phyloP scores from a whole-genome alignment of 2,113 vertebrate genomes.

The Chunga burmeisteri region DNA sequence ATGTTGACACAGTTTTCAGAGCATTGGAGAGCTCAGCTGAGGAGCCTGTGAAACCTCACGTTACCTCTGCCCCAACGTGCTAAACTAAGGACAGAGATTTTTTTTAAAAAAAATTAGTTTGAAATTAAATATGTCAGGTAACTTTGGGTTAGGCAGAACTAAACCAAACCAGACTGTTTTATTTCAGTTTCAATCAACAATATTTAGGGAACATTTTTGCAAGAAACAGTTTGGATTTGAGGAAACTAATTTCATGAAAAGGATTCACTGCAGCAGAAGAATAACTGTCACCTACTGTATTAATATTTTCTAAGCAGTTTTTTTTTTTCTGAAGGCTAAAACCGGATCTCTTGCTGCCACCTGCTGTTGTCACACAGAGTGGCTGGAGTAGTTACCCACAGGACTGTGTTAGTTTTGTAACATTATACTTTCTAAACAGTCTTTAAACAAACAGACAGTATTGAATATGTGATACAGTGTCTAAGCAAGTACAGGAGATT shows the following conservation, averaged over 20 bases:
- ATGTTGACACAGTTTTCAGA: neutral
- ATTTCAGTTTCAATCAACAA: neutral
- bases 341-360: neutral
- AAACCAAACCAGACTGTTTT: neutral
- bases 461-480: neutral
- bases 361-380: neutral
- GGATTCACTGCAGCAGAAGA: neutral
- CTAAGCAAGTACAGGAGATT: neutral
- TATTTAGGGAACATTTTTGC: neutral
- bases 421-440: neutral
- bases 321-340: neutral
- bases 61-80: neutral
- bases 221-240: neutral
- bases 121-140: neutral
- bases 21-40: neutral
- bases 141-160: neutral
- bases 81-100: neutral
- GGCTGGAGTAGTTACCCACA: neutral
- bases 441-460: neutral
- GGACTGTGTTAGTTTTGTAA: neutral
- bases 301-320: neutral
- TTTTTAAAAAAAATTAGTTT: neutral
- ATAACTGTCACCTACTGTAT: neutral
- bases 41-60: rapidly evolving
- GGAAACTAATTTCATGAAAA: neutral